A percentile compares a stretch with the other conserved stretches of the same genome.
Evolutionary conservation across 2,113 vertebrate genomes (phyloP).

Genomic region (Hippocampus comes): DNA sequence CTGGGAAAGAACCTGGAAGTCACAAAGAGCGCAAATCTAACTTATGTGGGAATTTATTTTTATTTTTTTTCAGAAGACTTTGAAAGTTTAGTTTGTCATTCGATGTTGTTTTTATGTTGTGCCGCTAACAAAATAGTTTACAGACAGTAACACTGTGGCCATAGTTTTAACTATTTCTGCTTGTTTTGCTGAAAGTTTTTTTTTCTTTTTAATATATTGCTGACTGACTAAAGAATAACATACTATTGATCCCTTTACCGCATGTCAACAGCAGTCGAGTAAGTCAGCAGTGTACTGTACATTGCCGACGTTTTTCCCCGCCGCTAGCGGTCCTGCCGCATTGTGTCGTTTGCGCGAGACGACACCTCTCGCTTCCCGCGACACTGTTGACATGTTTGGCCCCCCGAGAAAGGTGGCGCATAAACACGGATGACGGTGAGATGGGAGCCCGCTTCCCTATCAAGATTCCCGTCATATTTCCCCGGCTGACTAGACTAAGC

Average conservation of each 20-base stretch:
- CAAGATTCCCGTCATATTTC: conserved; percentile 78
- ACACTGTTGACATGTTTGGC: conserved; percentile 71
- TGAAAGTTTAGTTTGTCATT: too few species aligned
- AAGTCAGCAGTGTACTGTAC: neutral
- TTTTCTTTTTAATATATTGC: neutral
- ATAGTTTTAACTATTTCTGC: neutral
- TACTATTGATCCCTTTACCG: neutral
- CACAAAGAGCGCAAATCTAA: neutral
- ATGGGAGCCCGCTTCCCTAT: conserved; percentile 72
- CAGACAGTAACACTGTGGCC: too few species aligned
- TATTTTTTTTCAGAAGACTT: too few species aligned
- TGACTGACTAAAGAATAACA: neutral
- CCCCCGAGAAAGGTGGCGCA: conserved; percentile 65
- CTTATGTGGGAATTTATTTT: neutral
- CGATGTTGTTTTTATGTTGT: neutral
- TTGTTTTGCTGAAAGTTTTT: neutral
- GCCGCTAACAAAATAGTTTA: too few species aligned
- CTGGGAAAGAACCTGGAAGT: conserved; percentile 40
- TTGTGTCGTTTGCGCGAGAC: conserved; percentile 26
- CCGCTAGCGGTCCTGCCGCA: neutral
- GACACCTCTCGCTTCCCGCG: conserved; percentile 45
- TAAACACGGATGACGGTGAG: conserved; percentile 76
- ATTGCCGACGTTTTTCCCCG: neutral
- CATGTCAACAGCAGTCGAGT: neutral
- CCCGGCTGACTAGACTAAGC: conserved; percentile 80